Evolutionary conservation across 2,888 invertebrate species (phyloP).

Genomic region (Apamea monoglypha): DNA sequence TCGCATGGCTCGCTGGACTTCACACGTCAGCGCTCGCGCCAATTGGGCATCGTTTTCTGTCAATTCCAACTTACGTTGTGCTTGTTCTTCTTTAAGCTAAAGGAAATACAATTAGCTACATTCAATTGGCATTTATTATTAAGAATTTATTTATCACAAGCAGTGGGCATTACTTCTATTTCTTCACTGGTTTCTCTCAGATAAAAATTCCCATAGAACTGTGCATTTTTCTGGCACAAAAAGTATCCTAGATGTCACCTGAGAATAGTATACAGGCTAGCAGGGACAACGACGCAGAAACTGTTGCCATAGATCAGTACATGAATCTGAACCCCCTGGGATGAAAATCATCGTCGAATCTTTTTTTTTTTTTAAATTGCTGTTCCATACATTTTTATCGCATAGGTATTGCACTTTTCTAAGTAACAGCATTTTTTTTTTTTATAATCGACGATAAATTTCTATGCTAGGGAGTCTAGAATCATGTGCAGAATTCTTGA

Average conservation of each 20-base stretch:
- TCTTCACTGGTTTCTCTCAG: background rate
- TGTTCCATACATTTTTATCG: no score
- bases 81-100: slow-evolving; percentile 85
- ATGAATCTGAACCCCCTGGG: no score
- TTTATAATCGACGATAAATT: no score
- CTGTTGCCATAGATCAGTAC: no score
- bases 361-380: no score
- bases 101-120: background rate
- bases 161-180: background rate
- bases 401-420: no score
- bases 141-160: background rate
- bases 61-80: slow-evolving; percentile 73
- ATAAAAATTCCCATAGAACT: background rate
- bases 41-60: slow-evolving; percentile 78
- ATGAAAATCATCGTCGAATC: no score
- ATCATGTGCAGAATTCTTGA: no score
- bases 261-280: background rate
- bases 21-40: slow-evolving; percentile 75
- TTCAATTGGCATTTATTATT: background rate
- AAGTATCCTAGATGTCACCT: background rate
- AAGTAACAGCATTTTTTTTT: no score
- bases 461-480: no score
- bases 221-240: background rate
- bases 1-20: slow-evolving; percentile 81
- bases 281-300: no score